phyloP scores from a whole-genome alignment of 2,888 invertebrate genomes.

The Polietes domitor region DNA sequence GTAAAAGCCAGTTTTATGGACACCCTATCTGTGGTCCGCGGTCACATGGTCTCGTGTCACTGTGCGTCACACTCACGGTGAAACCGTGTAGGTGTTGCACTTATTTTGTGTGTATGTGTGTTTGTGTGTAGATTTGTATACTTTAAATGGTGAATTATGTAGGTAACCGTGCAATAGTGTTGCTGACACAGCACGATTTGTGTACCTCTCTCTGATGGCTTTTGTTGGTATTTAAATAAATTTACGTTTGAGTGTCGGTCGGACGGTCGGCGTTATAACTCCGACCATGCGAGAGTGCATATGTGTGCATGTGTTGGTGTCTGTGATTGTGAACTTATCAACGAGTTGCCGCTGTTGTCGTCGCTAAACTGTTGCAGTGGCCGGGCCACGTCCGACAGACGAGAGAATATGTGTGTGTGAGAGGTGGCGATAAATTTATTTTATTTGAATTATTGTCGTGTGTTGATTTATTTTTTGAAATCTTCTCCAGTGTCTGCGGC shows the following conservation, averaged over 20 bases:
- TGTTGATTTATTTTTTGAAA: constrained; percentile 61
- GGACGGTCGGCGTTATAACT: not conserved
- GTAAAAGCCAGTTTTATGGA: no score
- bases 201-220: constrained; percentile 44
- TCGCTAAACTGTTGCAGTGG: constrained; percentile 56
- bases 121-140: constrained; percentile 45
- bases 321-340: not conserved
- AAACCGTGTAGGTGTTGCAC: constrained; percentile 37
- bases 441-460: constrained; percentile 63
- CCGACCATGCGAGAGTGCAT: constrained; percentile 14
- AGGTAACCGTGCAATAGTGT: constrained; percentile 54
- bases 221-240: constrained; percentile 59
- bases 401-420: not conserved
- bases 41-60: not conserved
- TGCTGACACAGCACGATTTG: constrained; percentile 63
- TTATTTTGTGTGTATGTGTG: not conserved
- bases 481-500: constrained; percentile 62
- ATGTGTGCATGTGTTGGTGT: not conserved
- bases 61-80: not conserved
- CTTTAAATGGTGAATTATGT: constrained; percentile 59
- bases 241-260: constrained; percentile 38
- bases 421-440: constrained; percentile 56
- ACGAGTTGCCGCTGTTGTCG: constrained; percentile 32
- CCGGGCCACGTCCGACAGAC: constrained; percentile 29
- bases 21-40: no score